A percentile compares a stretch with the other conserved stretches of the same genome.
phyloP scores from a whole-genome alignment of 1,140 invertebrate species.

The Tetragonula clypearis region DNA sequence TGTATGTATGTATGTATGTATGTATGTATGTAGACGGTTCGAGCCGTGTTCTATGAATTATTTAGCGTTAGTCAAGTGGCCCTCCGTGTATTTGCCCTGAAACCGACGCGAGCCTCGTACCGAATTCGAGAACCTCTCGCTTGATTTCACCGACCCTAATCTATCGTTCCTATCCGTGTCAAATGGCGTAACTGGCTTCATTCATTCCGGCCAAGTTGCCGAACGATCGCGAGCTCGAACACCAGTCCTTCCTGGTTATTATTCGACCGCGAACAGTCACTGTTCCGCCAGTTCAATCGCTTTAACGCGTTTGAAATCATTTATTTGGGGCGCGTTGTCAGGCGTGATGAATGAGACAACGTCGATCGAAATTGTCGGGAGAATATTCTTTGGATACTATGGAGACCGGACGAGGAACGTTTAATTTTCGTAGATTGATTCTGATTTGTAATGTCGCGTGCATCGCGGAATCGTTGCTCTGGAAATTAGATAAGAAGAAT shows the following conservation, averaged over 20 bases:
- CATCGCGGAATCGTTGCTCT: neutral
- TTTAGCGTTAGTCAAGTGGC: slow-evolving; percentile 72
- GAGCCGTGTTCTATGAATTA: slow-evolving; percentile 71
- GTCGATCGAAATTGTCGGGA: neutral
- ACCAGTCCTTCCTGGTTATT: neutral
- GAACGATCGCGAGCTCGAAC: neutral
- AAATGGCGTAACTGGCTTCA: slow-evolving; percentile 30
- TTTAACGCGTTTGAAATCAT: neutral
- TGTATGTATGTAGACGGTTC: slow-evolving; percentile 52
- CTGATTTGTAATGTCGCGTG: neutral
- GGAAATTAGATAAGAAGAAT: neutral
- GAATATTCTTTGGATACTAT: neutral
- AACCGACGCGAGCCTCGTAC: slow-evolving; percentile 56
- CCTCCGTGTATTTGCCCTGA: slow-evolving; percentile 72
- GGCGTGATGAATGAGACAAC: too few species aligned
- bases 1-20: too few species aligned
- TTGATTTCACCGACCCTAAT: slow-evolving; percentile 63
- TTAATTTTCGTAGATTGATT: neutral
- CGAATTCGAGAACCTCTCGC: slow-evolving; percentile 46
- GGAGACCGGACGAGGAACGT: neutral
- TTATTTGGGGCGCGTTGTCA: neutral
- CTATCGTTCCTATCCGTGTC: slow-evolving; percentile 34
- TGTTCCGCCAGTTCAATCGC: neutral
- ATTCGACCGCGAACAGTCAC: neutral
- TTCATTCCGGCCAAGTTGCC: slow-evolving; percentile 1